Evolutionary conservation across 2,797 vertebrate genomes (phyloP), one percentile per base, ranked within the genome.

Genomic region (Petrocephalus sullivani): DNA sequence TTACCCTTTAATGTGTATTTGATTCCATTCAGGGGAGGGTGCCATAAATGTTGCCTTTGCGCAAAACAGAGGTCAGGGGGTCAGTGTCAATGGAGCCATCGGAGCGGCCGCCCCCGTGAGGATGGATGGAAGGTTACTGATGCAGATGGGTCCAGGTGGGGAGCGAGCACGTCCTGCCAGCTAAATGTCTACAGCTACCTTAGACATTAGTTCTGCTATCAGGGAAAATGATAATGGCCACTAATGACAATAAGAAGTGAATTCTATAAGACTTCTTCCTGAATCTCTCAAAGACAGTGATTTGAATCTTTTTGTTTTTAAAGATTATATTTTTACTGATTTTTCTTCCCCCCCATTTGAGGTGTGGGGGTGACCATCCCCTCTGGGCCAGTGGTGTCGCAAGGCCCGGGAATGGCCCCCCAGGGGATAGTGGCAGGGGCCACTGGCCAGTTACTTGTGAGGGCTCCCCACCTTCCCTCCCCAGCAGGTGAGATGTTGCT

Each of bases 31-130:
- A 99, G 98, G 98, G 88, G 98, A 99, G 97, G 98, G 98, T 90
- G 97, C 98, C 91, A 99, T 99, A 92, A 99, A 98, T 92, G 95
- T 99, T 90, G 97, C 97, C 90, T 92, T 97, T 81, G 75, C 19
- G n/a, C 75, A 81, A 91, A 97, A 96, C 92, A 95, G 97, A 95
- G 96, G 95, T 89, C 98, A 98, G 91, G 98, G 99, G 93, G 96
- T 98, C 60, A 94, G 97, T 91, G 97, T 99, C 91, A 99, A 99
- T 71, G 98, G 98, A 92, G 98, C 98, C 64, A 95, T 98, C 89
- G 97, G 95, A 90, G 95, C 96, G 0, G 93, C 95, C 92, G 95
- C 91, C 37, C 93, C 97, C 0, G 95, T 98, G 94, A 97, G 98
- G 85, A 97, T 99, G 96, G 98, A 99, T 87, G 89, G 96, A 0